Conservation (phyloP, 1,140 invertebrate genomes). For the Plodia interpunctella region DNA sequence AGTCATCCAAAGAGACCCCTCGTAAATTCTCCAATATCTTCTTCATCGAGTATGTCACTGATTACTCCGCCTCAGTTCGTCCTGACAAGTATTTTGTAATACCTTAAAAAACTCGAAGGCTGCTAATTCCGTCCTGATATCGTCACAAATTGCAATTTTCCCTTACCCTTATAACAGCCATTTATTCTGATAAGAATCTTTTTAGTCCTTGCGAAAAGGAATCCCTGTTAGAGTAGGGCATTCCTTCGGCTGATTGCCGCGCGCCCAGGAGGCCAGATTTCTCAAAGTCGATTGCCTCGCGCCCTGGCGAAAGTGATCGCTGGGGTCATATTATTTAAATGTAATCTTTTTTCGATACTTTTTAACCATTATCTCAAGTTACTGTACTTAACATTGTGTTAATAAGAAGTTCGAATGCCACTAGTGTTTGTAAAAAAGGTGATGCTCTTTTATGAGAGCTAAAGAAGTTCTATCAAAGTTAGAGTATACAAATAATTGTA, state of each 20-base stretch:
- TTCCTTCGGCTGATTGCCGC: slow-evolving; percentile 67
- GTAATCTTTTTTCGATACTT: slow-evolving; percentile 74
- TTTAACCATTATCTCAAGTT: slow-evolving; percentile 33
- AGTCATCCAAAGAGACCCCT: too few species aligned
- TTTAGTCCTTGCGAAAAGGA: slow-evolving; percentile 63
- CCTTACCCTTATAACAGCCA: slow-evolving; percentile 51
- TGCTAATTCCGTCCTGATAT: slow-evolving; percentile 57
- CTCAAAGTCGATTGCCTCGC: slow-evolving; percentile 64
- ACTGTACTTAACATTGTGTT: slow-evolving; percentile 12
- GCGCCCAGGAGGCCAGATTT: slow-evolving; percentile 71
- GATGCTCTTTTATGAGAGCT: too few species aligned
- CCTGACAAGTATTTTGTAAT: background rate
- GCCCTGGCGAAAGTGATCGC: slow-evolving; percentile 68
- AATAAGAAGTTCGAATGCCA: background rate
- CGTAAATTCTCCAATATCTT: too few species aligned
- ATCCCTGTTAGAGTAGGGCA: slow-evolving; percentile 61
- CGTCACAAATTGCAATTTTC: slow-evolving; percentile 70
- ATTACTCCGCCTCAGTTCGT: background rate
- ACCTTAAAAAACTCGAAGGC: background rate
- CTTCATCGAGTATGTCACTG: background rate
- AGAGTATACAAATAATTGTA: too few species aligned
- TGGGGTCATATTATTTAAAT: slow-evolving; percentile 75
- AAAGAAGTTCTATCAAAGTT: too few species aligned
- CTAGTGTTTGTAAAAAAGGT: background rate
- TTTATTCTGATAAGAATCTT: slow-evolving; percentile 65